Evolutionary conservation across 2,113 vertebrate genomes (phyloP).

Genomic region (Zosterops japonicus): DNA sequence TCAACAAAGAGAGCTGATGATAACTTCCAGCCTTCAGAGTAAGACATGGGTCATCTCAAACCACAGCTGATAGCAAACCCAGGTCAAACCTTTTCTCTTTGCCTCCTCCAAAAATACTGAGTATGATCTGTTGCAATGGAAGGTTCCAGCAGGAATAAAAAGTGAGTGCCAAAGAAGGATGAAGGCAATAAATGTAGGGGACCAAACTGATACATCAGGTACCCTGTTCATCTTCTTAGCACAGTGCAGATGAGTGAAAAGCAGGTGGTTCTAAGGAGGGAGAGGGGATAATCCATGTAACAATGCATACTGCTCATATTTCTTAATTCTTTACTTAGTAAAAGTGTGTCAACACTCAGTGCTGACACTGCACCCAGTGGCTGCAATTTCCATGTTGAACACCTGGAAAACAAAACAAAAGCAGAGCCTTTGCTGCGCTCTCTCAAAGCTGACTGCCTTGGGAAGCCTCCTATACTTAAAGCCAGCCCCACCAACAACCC

Average conservation of each 20-base stretch:
- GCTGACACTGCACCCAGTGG: neutral
- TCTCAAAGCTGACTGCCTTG: neutral
- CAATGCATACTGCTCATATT: neutral
- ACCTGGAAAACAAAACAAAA: neutral
- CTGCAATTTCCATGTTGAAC: neutral
- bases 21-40: neutral
- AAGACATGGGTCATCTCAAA: neutral
- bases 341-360: neutral
- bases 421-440: neutral
- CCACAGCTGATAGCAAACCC: neutral
- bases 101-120: neutral
- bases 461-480: neutral
- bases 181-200: accelerated
- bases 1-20: neutral
- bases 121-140: neutral
- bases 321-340: neutral
- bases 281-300: neutral
- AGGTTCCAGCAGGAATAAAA: neutral
- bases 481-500: neutral
- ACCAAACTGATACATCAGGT: neutral
- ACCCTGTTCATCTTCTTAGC: neutral
- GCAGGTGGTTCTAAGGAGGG: neutral
- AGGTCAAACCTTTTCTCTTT: neutral
- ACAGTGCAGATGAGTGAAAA: neutral
- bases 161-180: neutral